Conservation (phyloP, 2,113 vertebrate species). For the Vidua macroura region DNA sequence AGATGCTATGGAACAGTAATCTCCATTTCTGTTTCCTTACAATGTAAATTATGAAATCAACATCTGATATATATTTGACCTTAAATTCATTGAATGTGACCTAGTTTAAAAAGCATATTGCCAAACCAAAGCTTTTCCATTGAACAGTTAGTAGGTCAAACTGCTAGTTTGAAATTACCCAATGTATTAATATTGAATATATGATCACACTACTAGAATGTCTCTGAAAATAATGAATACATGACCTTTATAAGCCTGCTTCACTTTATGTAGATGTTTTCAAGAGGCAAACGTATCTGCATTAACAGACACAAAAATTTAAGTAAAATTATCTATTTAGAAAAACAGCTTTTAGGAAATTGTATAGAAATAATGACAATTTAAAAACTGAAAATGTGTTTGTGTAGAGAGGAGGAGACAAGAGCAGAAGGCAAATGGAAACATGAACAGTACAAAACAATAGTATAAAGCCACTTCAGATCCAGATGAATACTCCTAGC, state of each 20-base stretch:
- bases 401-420: neutral
- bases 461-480: neutral
- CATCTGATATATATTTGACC: neutral
- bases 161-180: neutral
- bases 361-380: neutral
- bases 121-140: neutral
- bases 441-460: neutral
- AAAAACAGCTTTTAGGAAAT: neutral
- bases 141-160: neutral
- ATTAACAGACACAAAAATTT: neutral
- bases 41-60: neutral
- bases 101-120: neutral
- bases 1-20: neutral
- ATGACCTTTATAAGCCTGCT: constrained; percentile 19
- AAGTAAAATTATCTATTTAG: neutral
- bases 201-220: neutral
- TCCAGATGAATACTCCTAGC: neutral
- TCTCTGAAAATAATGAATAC: neutral
- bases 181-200: neutral
- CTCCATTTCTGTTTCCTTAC: neutral
- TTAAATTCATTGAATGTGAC: neutral
- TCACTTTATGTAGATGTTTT: neutral
- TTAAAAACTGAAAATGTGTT: neutral
- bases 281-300: neutral
- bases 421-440: neutral